phyloP scores from a whole-genome alignment of 2,113 vertebrate species.

The Cisticola juncidis region DNA sequence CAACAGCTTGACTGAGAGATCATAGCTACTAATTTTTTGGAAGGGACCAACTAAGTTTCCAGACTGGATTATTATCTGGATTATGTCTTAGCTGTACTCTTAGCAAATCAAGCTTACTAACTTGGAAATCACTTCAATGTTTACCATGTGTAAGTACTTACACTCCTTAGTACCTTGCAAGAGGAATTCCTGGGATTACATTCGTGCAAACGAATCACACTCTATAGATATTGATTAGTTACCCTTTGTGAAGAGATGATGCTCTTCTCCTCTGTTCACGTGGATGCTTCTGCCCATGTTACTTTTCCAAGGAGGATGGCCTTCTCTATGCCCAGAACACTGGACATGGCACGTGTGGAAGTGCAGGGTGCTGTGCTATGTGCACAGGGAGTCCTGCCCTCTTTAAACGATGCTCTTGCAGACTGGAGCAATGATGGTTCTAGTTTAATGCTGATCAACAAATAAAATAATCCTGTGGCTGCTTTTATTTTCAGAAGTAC shows the following conservation, averaged over 20 bases:
- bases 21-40: neutral
- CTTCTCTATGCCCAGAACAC: rapidly evolving
- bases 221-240: neutral
- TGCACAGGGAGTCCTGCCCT: neutral
- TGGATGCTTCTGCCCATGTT: neutral
- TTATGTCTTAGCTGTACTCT: neutral
- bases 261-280: neutral
- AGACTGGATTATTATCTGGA: neutral
- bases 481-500: neutral
- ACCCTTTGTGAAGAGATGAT: neutral
- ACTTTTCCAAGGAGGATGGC: neutral
- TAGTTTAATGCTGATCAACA: neutral
- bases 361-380: rapidly evolving
- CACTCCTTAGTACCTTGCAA: neutral
- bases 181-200: neutral
- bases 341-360: neutral
- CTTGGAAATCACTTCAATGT: neutral
- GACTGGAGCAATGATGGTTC: neutral
- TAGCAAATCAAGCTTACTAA: neutral
- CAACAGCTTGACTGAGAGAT: neutral
- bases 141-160: neutral
- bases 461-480: neutral
- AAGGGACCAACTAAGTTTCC: neutral
- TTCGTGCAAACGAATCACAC: neutral
- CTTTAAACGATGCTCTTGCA: neutral